phyloP scores from a whole-genome alignment of 2,113 vertebrate genomes.

The Malurus alboscapulatus region DNA sequence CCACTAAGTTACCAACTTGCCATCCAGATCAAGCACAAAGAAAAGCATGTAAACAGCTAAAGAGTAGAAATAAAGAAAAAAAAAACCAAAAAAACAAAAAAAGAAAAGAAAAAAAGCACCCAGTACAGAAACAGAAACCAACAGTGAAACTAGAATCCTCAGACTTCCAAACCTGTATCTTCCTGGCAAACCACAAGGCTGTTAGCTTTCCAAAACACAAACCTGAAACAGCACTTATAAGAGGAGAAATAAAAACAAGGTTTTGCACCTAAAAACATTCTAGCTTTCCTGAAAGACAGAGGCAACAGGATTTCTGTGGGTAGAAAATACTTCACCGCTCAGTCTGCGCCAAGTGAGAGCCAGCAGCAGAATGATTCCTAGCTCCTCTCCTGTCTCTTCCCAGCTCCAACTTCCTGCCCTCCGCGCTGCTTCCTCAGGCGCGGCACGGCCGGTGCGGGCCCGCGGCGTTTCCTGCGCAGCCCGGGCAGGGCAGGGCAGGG shows the following conservation, averaged over 20 bases:
- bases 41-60: background rate
- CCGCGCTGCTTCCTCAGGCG: background rate
- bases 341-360: background rate
- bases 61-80: background rate
- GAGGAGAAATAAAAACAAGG: background rate
- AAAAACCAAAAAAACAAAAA: background rate
- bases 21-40: background rate
- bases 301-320: background rate
- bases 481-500: background rate
- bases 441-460: fast-evolving
- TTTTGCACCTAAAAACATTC: background rate
- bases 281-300: background rate
- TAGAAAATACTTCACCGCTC: background rate
- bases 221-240: background rate
- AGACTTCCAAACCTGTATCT: background rate
- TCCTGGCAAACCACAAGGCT: background rate
- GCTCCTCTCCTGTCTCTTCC: background rate
- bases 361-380: background rate
- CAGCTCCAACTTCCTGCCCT: background rate
- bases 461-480: background rate
- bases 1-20: background rate
- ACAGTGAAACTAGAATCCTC: background rate
- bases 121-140: background rate
- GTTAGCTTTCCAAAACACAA: background rate
- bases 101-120: too few relatives aligned